Percentiles rank a stretch among this genome's conserved stretches.
Conservation (phyloP, 1,140 invertebrate genomes). For the Drosophila sulfurigaster region DNA sequence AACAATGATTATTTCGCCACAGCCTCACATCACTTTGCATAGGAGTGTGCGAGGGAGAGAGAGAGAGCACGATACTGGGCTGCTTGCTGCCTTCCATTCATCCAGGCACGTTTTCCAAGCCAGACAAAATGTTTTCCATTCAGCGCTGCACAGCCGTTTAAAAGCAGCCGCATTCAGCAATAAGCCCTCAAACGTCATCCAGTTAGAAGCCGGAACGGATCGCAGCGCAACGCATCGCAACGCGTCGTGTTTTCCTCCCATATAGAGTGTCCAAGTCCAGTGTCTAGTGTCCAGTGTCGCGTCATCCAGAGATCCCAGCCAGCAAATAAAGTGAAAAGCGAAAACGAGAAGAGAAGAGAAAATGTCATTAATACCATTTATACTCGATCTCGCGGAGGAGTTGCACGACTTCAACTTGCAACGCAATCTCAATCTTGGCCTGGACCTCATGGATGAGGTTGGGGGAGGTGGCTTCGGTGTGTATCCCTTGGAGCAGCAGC, state of each 20-base stretch:
- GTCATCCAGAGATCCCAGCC: background rate
- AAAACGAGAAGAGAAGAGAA: conserved; percentile 4
- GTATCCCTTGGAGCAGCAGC: conserved; percentile 71
- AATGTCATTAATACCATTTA: conserved; percentile 83
- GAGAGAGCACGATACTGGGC: background rate
- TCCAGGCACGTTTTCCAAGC: conserved; percentile 60
- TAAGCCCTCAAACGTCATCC: conserved; percentile 78
- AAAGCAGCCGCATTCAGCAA: conserved; percentile 80
- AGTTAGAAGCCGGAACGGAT: conserved; percentile 82
- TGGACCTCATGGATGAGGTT: conserved; percentile 77
- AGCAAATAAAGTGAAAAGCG: conserved; percentile 6
- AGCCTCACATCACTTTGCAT: conserved; percentile 45
- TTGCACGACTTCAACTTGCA: conserved; percentile 74
- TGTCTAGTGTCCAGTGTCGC: conserved; percentile 4
- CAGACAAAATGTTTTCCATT: conserved; percentile 74
- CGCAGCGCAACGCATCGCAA: conserved; percentile 50
- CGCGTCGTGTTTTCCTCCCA: background rate
- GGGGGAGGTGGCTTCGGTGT: conserved; percentile 63
- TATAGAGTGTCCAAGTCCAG: background rate
- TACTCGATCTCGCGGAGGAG: conserved; percentile 82
- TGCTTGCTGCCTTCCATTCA: too few relatives aligned
- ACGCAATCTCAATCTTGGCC: conserved; percentile 51
- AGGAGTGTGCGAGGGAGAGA: background rate
- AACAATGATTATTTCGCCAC: conserved; percentile 37
- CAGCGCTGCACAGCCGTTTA: conserved; percentile 82